These are phyloP conservation scores for Apamea sordens DNA, from an alignment of 2,888 invertebrate genomes.

Conservation along the genomic window DNA sequence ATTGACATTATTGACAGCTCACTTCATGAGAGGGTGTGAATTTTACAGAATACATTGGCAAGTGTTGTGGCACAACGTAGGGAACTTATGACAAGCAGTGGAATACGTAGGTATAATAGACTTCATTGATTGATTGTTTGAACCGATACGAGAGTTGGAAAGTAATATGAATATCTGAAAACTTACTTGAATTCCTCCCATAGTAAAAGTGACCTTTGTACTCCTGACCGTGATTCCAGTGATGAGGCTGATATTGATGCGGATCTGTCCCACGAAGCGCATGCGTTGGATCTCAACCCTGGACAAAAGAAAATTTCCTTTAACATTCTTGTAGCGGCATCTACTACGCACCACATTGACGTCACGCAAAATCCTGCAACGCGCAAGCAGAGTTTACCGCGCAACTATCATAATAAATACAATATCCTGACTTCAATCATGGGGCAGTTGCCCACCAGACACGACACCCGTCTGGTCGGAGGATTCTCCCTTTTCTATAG, in stretches of 20 bases:
- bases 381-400: no score
- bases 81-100: no score
- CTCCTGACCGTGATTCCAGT: conserved; percentile 73
- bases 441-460: no score
- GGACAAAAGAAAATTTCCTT: not conserved
- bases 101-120: not conserved
- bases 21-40: not conserved
- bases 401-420: no score
- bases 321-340: not conserved
- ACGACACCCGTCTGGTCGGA: no score
- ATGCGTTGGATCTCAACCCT: conserved; percentile 64
- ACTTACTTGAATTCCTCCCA: conserved; percentile 61
- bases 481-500: no score
- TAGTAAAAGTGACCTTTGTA: conserved; percentile 67
- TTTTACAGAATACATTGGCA: not conserved
- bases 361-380: no score
- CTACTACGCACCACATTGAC: no score
- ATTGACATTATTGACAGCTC: not conserved
- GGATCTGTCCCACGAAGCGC: conserved; percentile 69
- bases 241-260: conserved; percentile 71
- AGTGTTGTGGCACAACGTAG: not conserved
- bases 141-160: not conserved
- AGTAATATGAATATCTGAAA: not conserved
- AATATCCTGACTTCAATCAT: no score
- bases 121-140: not conserved